Percentiles rank a stretch among this genome's conserved stretches.
Evolutionary conservation across 2,888 invertebrate species (phyloP).

Genomic region (Diarsia rubi): DNA sequence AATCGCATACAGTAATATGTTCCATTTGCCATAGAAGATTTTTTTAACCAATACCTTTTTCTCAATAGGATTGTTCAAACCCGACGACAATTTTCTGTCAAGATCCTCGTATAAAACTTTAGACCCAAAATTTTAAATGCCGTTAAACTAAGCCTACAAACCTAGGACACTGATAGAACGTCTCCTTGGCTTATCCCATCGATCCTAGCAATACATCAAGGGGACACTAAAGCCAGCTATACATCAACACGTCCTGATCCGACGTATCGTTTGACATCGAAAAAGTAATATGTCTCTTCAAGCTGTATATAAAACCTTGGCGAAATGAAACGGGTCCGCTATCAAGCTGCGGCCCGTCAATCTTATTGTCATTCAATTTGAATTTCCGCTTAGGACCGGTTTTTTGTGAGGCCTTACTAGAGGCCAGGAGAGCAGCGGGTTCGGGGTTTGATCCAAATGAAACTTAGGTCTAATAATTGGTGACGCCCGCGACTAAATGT

Average conservation of each 20-base stretch:
- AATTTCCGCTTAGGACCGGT: conserved; percentile 85
- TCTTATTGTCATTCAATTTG: conserved; percentile 90
- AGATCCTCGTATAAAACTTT: neutral
- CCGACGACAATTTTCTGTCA: neutral
- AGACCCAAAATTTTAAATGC: neutral
- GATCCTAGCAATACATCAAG: conserved; percentile 57
- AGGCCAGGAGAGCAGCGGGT: conserved; percentile 69
- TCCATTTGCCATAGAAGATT: neutral
- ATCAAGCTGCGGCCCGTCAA: conserved; percentile 86
- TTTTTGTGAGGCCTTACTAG: conserved; percentile 77
- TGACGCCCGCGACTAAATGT: too few relatives aligned
- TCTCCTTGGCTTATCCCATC: conserved; percentile 43
- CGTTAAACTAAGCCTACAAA: neutral
- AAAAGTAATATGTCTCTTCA: conserved; percentile 80
- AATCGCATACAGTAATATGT: too few relatives aligned
- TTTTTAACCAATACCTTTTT: neutral
- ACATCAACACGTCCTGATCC: conserved; percentile 65
- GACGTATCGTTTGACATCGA: conserved; percentile 71
- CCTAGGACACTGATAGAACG: conserved; percentile 38
- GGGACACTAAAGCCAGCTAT: conserved; percentile 58
- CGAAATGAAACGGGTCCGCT: conserved; percentile 84
- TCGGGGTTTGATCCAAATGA: neutral
- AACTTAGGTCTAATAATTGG: neutral
- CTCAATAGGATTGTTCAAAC: neutral
- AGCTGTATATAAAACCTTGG: conserved; percentile 74